These are phyloP conservation scores for Stenodema calcarata DNA, from an alignment of 2,888 invertebrate species.

Conservation along the genomic window DNA sequence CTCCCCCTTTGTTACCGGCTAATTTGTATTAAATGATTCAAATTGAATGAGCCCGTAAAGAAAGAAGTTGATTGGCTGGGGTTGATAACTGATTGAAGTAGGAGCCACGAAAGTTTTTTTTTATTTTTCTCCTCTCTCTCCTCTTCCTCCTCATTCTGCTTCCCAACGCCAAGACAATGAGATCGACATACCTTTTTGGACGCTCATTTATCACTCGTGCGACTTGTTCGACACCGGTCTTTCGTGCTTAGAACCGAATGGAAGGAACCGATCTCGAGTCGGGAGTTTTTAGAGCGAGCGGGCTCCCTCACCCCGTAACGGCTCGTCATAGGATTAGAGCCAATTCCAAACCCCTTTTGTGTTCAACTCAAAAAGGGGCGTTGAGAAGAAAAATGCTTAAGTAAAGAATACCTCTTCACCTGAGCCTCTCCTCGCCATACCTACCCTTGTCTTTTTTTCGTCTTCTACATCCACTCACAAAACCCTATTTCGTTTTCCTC, in stretches of 20 bases:
- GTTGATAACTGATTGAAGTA: slow-evolving; percentile 32
- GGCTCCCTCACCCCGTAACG: background rate
- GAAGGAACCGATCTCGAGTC: background rate
- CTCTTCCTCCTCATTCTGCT: background rate
- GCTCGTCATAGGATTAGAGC: background rate
- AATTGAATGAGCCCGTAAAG: slow-evolving; percentile 41
- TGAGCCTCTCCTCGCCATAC: background rate
- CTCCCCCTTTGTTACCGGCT: slow-evolving; percentile 21
- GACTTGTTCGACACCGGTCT: slow-evolving; percentile 12
- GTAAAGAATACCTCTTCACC: slow-evolving; percentile 2
- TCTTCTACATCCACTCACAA: background rate
- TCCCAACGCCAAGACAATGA: background rate
- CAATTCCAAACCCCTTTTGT: background rate
- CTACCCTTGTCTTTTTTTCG: background rate
- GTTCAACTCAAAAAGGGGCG: background rate
- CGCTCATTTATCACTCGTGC: slow-evolving; percentile 9
- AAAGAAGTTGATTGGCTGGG: slow-evolving; percentile 42
- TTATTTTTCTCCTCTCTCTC: too few relatives aligned
- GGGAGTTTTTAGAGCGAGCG: background rate
- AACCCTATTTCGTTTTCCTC: background rate
- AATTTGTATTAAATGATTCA: slow-evolving; percentile 45
- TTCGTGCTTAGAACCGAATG: background rate
- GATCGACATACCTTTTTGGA: slow-evolving; percentile 27
- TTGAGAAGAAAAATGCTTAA: slow-evolving; percentile 5
- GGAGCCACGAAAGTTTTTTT: background rate